Percentiles rank a stretch among this genome's conserved stretches.
Evolutionary conservation across 1,140 invertebrate species (phyloP).

Genomic region (Drosophila prosaltans): DNA sequence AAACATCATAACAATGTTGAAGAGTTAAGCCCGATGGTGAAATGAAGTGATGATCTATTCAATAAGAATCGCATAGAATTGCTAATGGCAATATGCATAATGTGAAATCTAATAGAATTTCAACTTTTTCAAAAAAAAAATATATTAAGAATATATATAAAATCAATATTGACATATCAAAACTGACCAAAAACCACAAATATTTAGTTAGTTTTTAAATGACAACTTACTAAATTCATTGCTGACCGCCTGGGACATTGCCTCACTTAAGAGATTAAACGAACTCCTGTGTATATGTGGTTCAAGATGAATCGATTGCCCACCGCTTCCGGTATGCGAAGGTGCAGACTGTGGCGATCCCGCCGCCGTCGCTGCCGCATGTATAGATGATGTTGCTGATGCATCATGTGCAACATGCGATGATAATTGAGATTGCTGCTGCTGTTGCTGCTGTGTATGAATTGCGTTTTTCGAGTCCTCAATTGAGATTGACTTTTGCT

Average conservation of each 20-base stretch:
- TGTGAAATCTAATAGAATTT: too few species aligned
- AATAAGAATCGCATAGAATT: too few species aligned
- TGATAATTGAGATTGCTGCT: neutral
- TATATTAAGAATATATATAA: too few species aligned
- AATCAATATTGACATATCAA: too few species aligned
- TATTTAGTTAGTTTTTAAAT: neutral
- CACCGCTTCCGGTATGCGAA: conserved; percentile 33
- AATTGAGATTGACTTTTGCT: conserved; percentile 26
- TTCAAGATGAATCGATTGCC: conserved; percentile 38
- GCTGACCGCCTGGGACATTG: conserved; percentile 83
- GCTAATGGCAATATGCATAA: too few species aligned
- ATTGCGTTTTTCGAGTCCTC: neutral
- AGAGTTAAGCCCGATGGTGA: neutral
- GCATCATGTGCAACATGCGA: conserved; percentile 20
- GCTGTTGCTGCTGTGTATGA: conserved; percentile 17
- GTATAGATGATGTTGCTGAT: neutral
- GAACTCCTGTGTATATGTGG: conserved; percentile 62
- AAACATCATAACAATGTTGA: neutral
- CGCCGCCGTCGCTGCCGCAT: neutral
- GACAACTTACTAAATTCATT: conserved; percentile 83
- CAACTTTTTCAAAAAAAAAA: too few species aligned
- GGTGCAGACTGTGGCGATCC: neutral
- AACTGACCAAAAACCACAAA: too few species aligned
- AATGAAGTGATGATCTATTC: neutral
- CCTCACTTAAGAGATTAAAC: conserved; percentile 83